Evolutionary conservation across 2,888 invertebrate genomes (phyloP), one percentile per base, ranked within the genome.

Genomic region (Coleophora flavipennella): DNA sequence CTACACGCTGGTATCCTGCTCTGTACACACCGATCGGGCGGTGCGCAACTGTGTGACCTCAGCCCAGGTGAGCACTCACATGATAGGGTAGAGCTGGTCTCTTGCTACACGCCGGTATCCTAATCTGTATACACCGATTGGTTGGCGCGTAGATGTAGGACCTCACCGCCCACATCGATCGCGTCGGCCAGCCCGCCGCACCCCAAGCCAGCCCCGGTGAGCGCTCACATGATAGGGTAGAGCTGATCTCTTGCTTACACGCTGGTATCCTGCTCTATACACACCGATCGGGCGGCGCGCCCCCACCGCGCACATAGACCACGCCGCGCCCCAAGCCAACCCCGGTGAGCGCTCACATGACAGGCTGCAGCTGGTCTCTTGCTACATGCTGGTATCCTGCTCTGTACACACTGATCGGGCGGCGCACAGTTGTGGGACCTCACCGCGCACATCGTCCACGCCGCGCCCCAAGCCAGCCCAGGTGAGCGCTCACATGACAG

Each of bases 91-190:
- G 35, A 25, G 29, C 13, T 20, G 6, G 20, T 20, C 20, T 20
- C 20, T 20, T 4, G 20, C 6, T n/a, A 8, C 3, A 3, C 3
- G 11, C 10, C 8, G 31, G n/a, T 31, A 31, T 11, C 31, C 90
- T 97, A 58, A 91, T 97, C 50, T 96, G 96, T 20, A 97, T 97
- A 0, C 97, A 97, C 67, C 91, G 93, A 29, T 96, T 94, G 51
- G 97, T 97, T 35, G 93, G 93, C 32, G 92, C 97, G 44, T 96
- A 97, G 81, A 96, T 99, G 94, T 99, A 98, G 98, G 99, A 99
- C 83, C 87, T 99, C 44, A 97, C 97, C 10, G 98, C 96, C 8
- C 97, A 96, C 10, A 85, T 99, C 38, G 96, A 97, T 75, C 88
- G 92, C 49, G 87, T 89, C 11, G 79, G 85, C 4, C 69, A 65